These are phyloP conservation scores for Polydrusus tereticollis DNA, from an alignment of 2,888 invertebrate species.

Conservation along the genomic window DNA sequence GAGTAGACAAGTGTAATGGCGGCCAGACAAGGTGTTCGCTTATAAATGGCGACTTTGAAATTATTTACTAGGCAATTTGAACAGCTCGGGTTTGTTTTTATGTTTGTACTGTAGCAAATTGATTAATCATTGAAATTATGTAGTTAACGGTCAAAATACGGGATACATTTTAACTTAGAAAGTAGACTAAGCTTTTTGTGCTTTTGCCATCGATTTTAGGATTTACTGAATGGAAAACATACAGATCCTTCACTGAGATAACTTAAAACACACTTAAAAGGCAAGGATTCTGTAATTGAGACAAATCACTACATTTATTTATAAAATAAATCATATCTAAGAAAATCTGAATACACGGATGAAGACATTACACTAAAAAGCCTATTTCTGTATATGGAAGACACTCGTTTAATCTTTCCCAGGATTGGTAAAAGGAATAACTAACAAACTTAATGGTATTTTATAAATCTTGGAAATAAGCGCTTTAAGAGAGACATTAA, in stretches of 20 bases:
- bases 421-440: constrained; percentile 21
- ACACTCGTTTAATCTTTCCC: constrained; percentile 32
- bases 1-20: constrained; percentile 62
- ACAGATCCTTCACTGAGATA: too few species aligned
- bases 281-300: constrained; percentile 8
- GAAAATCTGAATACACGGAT: constrained; percentile 23
- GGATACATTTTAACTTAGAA: constrained; percentile 23
- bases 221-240: too few species aligned
- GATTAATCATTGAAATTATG: constrained; percentile 56
- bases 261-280: too few species aligned
- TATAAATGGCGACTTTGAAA: constrained; percentile 62
- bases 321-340: constrained; percentile 33
- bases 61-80: constrained; percentile 60
- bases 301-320: constrained; percentile 35
- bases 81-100: constrained; percentile 53
- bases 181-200: neutral
- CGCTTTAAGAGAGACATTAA: too few species aligned
- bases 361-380: constrained; percentile 34
- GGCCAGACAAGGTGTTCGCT: constrained; percentile 62
- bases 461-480: too few species aligned
- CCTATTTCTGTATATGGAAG: constrained; percentile 42
- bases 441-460: neutral
- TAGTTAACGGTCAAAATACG: constrained; percentile 30
- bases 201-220: too few species aligned
- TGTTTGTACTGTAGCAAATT: constrained; percentile 58